Conservation (phyloP, 2,797 vertebrate genomes). For the Discoglossus pictus region DNA sequence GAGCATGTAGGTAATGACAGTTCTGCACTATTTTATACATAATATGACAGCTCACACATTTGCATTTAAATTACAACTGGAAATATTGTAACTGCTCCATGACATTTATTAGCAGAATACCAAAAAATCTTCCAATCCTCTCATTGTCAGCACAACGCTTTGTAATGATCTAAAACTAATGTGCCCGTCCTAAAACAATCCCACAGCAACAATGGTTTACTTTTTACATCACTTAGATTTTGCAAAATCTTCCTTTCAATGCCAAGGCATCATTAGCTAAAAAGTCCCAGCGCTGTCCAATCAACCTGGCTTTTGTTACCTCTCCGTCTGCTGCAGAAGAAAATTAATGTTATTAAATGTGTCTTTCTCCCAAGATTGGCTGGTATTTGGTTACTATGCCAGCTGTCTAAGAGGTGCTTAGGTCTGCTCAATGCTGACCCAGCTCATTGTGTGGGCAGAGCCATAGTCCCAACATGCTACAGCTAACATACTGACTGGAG, state of each 20-base stretch:
- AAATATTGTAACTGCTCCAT: neutral
- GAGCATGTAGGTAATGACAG: no score
- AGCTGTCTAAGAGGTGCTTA: slow-evolving; percentile 66
- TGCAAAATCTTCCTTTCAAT: slow-evolving; percentile 60
- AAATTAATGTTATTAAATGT: slow-evolving; percentile 67
- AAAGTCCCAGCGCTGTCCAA: slow-evolving; percentile 64
- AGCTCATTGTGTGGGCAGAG: slow-evolving; percentile 53
- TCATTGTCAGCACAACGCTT: slow-evolving; percentile 62
- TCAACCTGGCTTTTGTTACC: slow-evolving; percentile 72
- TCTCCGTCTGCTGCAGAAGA: slow-evolving; percentile 69
- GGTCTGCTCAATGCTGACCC: slow-evolving; percentile 60
- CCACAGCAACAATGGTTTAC: slow-evolving; percentile 58
- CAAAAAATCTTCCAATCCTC: slow-evolving; percentile 62
- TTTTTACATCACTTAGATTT: slow-evolving; percentile 60
- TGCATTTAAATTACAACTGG: slow-evolving; percentile 1
- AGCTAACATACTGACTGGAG: slow-evolving; percentile 49
- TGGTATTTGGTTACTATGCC: slow-evolving; percentile 65
- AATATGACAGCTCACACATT: no score
- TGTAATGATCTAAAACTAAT: slow-evolving; percentile 63
- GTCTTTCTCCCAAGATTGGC: slow-evolving; percentile 59
- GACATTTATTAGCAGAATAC: slow-evolving; percentile 58
- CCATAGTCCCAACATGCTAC: slow-evolving; percentile 34
- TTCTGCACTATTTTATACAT: no score
- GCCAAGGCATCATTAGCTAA: slow-evolving; percentile 72
- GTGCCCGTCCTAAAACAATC: slow-evolving; percentile 54